Evolutionary conservation across 2,113 vertebrate species (phyloP), one percentile per base, ranked within the genome.

Genomic region (Gnathonemus longibarbis): DNA sequence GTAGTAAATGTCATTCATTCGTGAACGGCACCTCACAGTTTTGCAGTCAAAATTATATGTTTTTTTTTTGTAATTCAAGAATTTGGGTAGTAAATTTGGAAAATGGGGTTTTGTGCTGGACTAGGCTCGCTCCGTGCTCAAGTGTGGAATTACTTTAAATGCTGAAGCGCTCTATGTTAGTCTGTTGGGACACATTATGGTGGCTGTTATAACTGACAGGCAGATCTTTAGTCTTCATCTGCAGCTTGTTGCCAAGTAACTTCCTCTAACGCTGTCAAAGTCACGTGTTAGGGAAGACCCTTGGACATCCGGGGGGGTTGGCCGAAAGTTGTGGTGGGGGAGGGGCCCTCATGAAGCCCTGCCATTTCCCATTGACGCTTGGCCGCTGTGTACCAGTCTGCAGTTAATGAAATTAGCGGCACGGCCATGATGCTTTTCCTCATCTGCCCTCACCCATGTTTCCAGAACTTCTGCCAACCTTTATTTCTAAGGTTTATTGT

Each of bases 211-310:
- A 50, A 31, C 62, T 31, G 1, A n/a, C 84, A 49, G 48, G 5
- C 48, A 86, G 45, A 95, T 94, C 90, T 95, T 91, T 93, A 90
- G 27, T 77, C 58, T 77, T 52, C 53, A 52, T 94, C 95, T 95
- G 86, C 91, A 62, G 91, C 92, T 92, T 95, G 92, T 92, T 94
- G 24, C 90, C 77, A 94, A 98, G 98, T 98, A 98, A 98, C 97
- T 98, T 98, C 97, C 97, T 98, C 97, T 96, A 98, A 19, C 10
- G 31, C 70, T 19, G 35, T 35, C 31, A 35, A 35, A 77, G 70
- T 39, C 70, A 77, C 31, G 0, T 77, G 31, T 77, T 11, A 15
- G 70, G 70, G 31, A 77, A 31, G 15, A 70, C 62, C 62, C n/a
- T 31, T 1, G 62, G n/a, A 15, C 31, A 31, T 6, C 2, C 11